Evolutionary conservation across 53 echinoderm and acorn worm species (phyloP).

Genomic region (Holothuria scabra): DNA sequence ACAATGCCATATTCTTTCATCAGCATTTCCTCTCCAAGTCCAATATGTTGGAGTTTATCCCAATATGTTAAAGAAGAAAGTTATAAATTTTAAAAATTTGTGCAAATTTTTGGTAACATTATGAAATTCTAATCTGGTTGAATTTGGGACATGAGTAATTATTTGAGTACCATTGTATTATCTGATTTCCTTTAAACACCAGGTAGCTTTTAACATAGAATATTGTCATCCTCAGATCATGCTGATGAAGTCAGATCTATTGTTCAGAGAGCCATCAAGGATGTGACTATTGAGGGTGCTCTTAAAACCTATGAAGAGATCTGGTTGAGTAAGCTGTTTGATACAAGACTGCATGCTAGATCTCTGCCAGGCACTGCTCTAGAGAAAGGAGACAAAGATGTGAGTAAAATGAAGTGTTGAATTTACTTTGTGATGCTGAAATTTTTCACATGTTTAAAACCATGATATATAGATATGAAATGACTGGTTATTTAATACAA

Average conservation of each 20-base stretch:
- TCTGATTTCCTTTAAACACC: neutral
- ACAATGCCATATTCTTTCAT: too few species aligned
- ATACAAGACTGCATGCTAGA: constrained; percentile 87
- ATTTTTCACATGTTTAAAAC: too few species aligned
- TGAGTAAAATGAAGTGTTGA: neutral
- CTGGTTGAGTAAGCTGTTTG: constrained; percentile 99
- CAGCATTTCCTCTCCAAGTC: too few species aligned
- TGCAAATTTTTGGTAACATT: too few species aligned
- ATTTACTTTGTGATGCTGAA: too few species aligned
- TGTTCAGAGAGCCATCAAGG: constrained; percentile 94
- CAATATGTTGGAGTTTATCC: too few species aligned
- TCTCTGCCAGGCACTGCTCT: constrained; percentile 46
- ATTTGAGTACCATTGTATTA: neutral
- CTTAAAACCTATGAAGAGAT: constrained; percentile 98
- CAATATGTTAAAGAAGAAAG: too few species aligned
- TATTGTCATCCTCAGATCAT: constrained; percentile 70
- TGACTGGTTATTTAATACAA: too few species aligned
- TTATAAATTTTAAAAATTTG: too few species aligned
- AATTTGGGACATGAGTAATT: neutral
- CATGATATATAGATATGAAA: too few species aligned
- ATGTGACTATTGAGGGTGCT: constrained; percentile 96
- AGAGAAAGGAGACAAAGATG: constrained; percentile 86
- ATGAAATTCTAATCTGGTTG: too few species aligned
- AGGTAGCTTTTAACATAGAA: too few species aligned
- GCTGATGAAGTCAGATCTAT: constrained; percentile 94